These are phyloP conservation scores for Heliconius erato DNA, from an alignment of 2,888 invertebrate genomes.

Conservation along the genomic window DNA sequence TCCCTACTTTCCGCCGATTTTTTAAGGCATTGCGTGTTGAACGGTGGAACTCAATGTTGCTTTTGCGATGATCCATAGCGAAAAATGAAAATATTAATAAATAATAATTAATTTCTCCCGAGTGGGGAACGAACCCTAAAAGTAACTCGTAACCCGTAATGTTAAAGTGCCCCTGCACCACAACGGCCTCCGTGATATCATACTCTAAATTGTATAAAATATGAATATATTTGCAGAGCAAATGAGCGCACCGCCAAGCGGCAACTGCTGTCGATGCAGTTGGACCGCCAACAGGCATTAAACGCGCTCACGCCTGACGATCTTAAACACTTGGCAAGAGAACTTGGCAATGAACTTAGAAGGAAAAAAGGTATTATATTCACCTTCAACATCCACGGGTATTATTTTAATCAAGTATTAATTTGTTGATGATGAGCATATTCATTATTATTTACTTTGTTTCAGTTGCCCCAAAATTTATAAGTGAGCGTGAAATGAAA, in stretches of 20 bases:
- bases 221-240: conserved; percentile 64
- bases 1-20: too few species aligned
- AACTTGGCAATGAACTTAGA: conserved; percentile 67
- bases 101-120: too few species aligned
- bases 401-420: neutral
- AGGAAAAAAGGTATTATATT: conserved; percentile 62
- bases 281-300: conserved; percentile 70
- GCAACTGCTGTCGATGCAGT: conserved; percentile 75
- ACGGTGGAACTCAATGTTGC: too few species aligned
- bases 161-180: too few species aligned
- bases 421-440: neutral
- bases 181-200: neutral
- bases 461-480: conserved; percentile 75
- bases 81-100: too few species aligned
- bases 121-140: too few species aligned
- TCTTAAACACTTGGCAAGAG: conserved; percentile 65
- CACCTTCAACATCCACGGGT: neutral
- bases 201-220: neutral
- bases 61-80: too few species aligned
- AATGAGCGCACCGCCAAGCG: conserved; percentile 69
- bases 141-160: too few species aligned
- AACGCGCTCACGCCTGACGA: conserved; percentile 64
- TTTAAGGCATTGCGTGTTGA: too few species aligned
- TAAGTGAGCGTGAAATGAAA: conserved; percentile 81
- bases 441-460: neutral